Evolutionary conservation across 2,113 vertebrate species (phyloP).

Genomic region (Tenebrosternarchus preto): DNA sequence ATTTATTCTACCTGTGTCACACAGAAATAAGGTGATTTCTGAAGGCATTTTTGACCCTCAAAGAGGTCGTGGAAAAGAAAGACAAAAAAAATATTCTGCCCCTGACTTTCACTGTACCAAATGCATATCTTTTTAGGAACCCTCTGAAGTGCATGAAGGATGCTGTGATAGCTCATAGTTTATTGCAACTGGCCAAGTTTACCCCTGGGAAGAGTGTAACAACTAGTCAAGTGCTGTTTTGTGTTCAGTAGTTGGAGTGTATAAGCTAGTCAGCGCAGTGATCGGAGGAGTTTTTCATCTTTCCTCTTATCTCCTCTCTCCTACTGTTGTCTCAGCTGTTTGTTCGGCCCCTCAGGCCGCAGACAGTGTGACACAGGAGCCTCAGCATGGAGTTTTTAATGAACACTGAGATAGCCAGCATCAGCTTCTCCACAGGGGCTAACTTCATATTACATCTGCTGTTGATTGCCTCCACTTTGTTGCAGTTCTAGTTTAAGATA

Average conservation of each 20-base stretch:
- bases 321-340: conserved; percentile 42
- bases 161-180: conserved; percentile 1
- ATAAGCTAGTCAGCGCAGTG: conserved; percentile 19
- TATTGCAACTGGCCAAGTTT: background rate
- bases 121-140: conserved; percentile 14
- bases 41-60: background rate
- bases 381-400: conserved; percentile 54
- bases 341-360: conserved; percentile 44
- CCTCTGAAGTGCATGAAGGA: background rate
- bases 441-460: conserved; percentile 56
- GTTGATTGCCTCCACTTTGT: conserved; percentile 53
- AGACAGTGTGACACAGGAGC: conserved; percentile 47
- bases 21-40: background rate
- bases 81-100: background rate
- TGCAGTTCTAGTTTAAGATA: conserved; percentile 40
- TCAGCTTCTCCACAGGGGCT: conserved; percentile 49
- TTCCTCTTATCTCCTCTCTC: conserved; percentile 49
- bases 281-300: conserved; percentile 54
- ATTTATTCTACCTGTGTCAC: background rate
- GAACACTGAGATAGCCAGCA: conserved; percentile 52
- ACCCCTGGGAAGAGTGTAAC: background rate
- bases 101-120: background rate
- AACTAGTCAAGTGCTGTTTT: conserved; percentile 39
- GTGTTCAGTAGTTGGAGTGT: conserved; percentile 41
- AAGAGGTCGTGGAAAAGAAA: no score